Conservation (phyloP, 1,140 invertebrate genomes). For the Capitella teleta region DNA sequence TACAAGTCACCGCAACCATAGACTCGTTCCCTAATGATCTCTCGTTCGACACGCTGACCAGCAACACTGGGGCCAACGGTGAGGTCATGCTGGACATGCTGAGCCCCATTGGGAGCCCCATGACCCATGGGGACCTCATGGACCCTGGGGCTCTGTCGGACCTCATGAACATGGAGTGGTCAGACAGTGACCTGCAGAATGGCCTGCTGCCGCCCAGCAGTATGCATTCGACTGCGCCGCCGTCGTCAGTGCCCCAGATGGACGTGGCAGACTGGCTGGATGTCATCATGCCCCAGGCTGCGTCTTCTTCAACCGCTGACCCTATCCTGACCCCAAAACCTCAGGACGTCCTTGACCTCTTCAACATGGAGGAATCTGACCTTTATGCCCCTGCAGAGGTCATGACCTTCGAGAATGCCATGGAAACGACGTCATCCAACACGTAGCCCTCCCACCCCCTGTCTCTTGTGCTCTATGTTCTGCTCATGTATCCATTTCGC, state of each 20-base stretch:
- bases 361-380: constrained; percentile 57
- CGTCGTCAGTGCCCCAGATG: too few relatives aligned
- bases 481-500: too few relatives aligned
- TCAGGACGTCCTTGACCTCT: constrained; percentile 57
- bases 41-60: too few relatives aligned
- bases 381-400: constrained; percentile 52
- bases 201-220: too few relatives aligned
- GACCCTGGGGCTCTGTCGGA: constrained; percentile 11
- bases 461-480: too few relatives aligned
- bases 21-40: too few relatives aligned
- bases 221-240: background rate
- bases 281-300: constrained; percentile 47
- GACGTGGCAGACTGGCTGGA: constrained; percentile 62
- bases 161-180: constrained; percentile 32
- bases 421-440: constrained; percentile 16
- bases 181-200: too few relatives aligned
- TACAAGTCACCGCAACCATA: too few relatives aligned
- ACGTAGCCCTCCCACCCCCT: too few relatives aligned
- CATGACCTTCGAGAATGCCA: constrained; percentile 31
- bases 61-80: too few relatives aligned
- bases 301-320: constrained; percentile 40
- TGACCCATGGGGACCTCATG: background rate
- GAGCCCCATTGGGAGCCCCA: too few relatives aligned
- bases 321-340: constrained; percentile 50
- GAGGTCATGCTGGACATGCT: too few relatives aligned